These are phyloP conservation scores for Laterallus jamaicensis DNA, from an alignment of 2,113 vertebrate genomes.

Conservation along the genomic window DNA sequence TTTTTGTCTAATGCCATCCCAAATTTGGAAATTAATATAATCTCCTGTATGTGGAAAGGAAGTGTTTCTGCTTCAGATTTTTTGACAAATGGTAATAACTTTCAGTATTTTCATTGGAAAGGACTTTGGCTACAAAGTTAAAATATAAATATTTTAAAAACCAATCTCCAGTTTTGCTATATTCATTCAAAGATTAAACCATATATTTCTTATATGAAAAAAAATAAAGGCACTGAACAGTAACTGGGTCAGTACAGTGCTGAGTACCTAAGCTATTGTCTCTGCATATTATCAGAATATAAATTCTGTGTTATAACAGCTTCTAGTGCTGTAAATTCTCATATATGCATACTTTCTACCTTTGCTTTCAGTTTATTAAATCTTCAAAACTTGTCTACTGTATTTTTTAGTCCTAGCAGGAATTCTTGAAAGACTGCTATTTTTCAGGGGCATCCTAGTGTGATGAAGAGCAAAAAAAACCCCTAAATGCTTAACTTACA, in stretches of 20 bases:
- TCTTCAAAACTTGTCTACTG: not conserved
- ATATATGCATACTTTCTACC: not conserved
- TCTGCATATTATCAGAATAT: not conserved
- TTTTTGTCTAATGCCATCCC: not conserved
- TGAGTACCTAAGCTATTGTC: not conserved
- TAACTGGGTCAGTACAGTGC: not conserved
- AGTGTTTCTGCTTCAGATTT: not conserved
- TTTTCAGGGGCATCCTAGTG: not conserved
- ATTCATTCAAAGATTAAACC: not conserved
- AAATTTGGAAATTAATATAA: not conserved
- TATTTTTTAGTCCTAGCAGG: not conserved
- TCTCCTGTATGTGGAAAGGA: not conserved
- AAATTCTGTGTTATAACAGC: not conserved
- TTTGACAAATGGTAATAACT: constrained; percentile 5
- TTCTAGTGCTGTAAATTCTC: constrained; percentile 9
- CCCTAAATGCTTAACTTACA: not conserved
- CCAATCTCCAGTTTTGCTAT: not conserved
- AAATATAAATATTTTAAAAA: constrained; percentile 36
- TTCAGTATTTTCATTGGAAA: not conserved
- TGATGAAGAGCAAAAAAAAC: not conserved
- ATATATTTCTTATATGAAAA: not conserved
- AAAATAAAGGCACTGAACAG: not conserved
- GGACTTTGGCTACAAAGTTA: not conserved
- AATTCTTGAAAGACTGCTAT: not conserved
- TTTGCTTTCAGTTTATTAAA: not conserved